Evolutionary conservation across 2,113 vertebrate species (phyloP), one percentile per base, ranked within the genome.

Genomic region (Oxyura jamaicensis): DNA sequence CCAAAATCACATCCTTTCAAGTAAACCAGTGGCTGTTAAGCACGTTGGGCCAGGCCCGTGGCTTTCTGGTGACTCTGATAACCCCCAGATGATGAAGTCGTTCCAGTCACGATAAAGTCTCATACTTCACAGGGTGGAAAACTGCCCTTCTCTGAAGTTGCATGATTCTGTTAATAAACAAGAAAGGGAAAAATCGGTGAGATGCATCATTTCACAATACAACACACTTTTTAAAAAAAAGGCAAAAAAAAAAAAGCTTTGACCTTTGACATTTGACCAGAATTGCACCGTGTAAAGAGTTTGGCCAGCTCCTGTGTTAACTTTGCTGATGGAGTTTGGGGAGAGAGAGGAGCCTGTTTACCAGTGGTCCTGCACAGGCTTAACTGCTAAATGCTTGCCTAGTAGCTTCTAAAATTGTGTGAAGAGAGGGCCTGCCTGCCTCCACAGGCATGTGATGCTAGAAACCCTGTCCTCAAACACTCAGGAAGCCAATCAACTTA

Each of bases 251-350:
- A 46, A 6, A 39, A 20, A 58, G 25, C 21, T 46, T 1, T 10
- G 60, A 7, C 8, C 0, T 21, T 7, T 23, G 60, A 7, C 8
- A 0, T 21, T 7, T 23, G 3, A 4, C 4, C 36, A 36, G 35
- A 35, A 11, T 18, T 6, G 52, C 31, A 4, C 12, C 2, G 3
- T 0, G 3, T 4, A 3, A 10, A 46, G 63, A 29, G 41, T 5
- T 6, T 8, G 58, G 21, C 29, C 18, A 31, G 56, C 82, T 46
- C 52, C 72, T 10, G 0, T 36, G 19, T 48, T 3, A 13, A 4
- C n/a, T 8, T 26, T 36, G 17, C 53, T 25, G 62, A 8, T 2
- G 1, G 19, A 8, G 31, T 0, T 0, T 3, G 50, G 2, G 65
- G 59, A 2, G 7, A 2, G 7, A 46, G 78, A 77, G 59, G 48